A percentile compares a stretch with the other conserved stretches of the same genome.
Conservation (phyloP, 2,113 vertebrate species). For the Symphodus melops region DNA sequence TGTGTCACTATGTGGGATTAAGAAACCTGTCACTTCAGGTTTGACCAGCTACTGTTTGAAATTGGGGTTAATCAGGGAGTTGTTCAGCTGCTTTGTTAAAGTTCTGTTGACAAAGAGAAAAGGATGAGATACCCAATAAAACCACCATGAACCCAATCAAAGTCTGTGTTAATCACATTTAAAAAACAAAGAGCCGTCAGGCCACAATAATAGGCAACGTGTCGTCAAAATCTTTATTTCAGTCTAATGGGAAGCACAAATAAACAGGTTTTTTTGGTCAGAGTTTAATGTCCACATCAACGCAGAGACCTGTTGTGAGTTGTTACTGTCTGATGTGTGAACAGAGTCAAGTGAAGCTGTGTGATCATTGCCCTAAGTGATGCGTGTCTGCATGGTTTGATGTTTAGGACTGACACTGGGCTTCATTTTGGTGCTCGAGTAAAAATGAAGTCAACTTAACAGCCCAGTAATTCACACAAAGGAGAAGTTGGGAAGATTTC, state of each 20-base stretch:
- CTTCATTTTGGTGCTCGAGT: no score
- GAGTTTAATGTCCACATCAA: no score
- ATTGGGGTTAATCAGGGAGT: conserved; percentile 8
- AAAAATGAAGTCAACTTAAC: no score
- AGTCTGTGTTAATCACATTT: neutral
- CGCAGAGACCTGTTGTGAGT: no score
- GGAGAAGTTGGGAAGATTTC: no score
- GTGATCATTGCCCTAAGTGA: no score
- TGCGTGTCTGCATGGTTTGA: no score
- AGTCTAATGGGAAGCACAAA: neutral
- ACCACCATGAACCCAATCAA: neutral
- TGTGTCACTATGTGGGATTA: conserved; percentile 1
- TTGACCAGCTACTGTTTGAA: conserved; percentile 45
- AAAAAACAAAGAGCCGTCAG: neutral
- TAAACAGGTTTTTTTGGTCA: no score
- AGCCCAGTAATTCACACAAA: no score
- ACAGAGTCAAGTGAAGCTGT: no score
- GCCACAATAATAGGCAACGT: neutral
- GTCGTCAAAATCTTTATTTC: neutral
- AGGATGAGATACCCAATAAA: neutral
- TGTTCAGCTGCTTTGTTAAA: conserved; percentile 33
- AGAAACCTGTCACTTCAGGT: conserved; percentile 44
- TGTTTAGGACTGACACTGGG: no score
- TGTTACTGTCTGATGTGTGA: no score
- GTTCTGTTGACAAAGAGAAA: neutral